Evolutionary conservation across 2,797 vertebrate genomes (phyloP), one percentile per base, ranked within the genome.

Genomic region (Naso thynnoides): DNA sequence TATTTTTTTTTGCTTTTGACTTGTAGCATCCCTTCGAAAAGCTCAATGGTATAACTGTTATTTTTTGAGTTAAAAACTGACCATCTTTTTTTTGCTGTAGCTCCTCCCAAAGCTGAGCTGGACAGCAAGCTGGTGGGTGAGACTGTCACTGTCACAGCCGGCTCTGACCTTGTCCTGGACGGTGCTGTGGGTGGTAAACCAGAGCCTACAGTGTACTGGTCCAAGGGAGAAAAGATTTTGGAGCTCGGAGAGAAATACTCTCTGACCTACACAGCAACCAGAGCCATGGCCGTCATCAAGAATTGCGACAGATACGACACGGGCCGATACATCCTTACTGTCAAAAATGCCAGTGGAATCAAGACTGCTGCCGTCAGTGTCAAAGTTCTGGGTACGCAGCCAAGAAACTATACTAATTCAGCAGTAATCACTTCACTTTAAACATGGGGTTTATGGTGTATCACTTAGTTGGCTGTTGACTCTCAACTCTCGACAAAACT

Each of bases 171-270:
- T 41, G 97, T 99, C 74, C 96, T 99, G 19, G 98, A 99, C 72
- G 98, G 96, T 1, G 95, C 96, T 0, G 81, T 99, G 84, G 97
- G 98, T 71, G 98, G 98, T 41, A 99, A 99, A 95, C 98, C 98
- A 79, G 97, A 99, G 89, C 98, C 98, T 52, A 97, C 96, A n/a
- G 98, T 99, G 10, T 97, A 96, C 91, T 99, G 98, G 98, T 94
- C 97, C 13, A 99, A 99, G 93, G 96, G 96, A 19, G 97, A 99
- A 38, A 98, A 95, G 80, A 96, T 98, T 75, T 82, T 99, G 87
- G 98, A 99, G 33, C 87, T 95, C 0, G 96, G 97, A 84, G 98
- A 99, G 83, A 99, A 99, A 85, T 95, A 97, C 73, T 97, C 97
- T n/a, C 89, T 99, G 79, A 98, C 98, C 45, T 99, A 99, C 78